These are phyloP conservation scores for Zapus hudsonius DNA, from an alignment of 2,113 vertebrate species.

Conservation along the genomic window DNA sequence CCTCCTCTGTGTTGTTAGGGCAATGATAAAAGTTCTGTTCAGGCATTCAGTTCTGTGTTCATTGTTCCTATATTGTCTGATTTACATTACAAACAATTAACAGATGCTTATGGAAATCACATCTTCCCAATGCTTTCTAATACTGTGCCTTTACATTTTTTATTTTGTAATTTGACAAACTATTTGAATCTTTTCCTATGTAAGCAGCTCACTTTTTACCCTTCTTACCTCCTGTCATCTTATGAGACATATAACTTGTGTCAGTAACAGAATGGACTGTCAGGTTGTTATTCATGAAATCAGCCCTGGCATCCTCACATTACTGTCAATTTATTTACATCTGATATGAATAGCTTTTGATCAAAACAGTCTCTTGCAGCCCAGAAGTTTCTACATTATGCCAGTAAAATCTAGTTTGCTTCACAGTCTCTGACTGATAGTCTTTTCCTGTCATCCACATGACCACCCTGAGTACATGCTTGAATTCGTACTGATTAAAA, in stretches of 20 bases:
- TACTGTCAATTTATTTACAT: conserved; percentile 24
- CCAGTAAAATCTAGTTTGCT: conserved; percentile 16
- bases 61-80: not conserved
- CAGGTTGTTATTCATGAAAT: not conserved
- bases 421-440: not conserved
- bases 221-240: not conserved
- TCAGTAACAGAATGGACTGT: not conserved
- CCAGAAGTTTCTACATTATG: not conserved
- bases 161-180: conserved; percentile 18
- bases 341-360: not conserved
- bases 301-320: not conserved
- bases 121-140: not conserved
- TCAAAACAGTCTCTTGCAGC: not conserved
- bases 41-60: not conserved
- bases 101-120: not conserved
- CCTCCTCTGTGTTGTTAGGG: not conserved
- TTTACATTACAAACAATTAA: not conserved
- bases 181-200: not conserved
- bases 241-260: not conserved
- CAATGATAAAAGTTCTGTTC: not conserved
- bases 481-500: not conserved
- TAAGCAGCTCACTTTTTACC: not conserved
- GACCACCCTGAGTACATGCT: not conserved
- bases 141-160: not conserved
- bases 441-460: not conserved